These are phyloP conservation scores for Heliconius cydno DNA, from an alignment of 2,888 invertebrate genomes.

Conservation along the genomic window DNA sequence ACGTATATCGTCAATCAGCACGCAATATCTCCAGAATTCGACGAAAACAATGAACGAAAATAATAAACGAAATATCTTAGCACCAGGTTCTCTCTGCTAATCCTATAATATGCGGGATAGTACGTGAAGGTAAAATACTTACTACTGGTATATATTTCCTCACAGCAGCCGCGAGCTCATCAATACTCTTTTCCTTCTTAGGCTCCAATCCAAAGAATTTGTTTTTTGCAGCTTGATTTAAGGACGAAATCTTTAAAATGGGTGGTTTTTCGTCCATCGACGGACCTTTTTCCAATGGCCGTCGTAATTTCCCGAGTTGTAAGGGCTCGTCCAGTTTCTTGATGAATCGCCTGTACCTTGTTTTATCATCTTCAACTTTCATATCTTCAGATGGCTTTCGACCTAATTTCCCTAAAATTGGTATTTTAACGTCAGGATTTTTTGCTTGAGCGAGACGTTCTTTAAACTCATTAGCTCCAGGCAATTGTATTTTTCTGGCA, in stretches of 20 bases:
- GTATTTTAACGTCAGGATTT: slow-evolving; percentile 66
- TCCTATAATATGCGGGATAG: not conserved
- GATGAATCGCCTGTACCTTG: slow-evolving; percentile 61
- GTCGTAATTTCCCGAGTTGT: slow-evolving; percentile 70
- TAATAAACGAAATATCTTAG: too few species aligned
- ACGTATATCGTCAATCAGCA: too few species aligned
- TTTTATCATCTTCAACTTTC: slow-evolving; percentile 66
- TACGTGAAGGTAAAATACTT: slow-evolving; percentile 49
- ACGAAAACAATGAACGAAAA: too few species aligned
- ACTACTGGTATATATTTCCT: slow-evolving; percentile 78
- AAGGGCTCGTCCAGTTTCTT: slow-evolving; percentile 73
- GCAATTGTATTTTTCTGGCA: slow-evolving; percentile 60
- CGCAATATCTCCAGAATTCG: too few species aligned
- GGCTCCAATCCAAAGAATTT: slow-evolving; percentile 75
- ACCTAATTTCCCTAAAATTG: slow-evolving; percentile 69
- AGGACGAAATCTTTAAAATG: slow-evolving; percentile 67
- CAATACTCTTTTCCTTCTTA: slow-evolving; percentile 72
- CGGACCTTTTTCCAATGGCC: slow-evolving; percentile 63
- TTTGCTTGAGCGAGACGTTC: slow-evolving; percentile 67
- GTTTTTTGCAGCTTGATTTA: slow-evolving; percentile 75
- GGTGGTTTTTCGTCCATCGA: slow-evolving; percentile 61
- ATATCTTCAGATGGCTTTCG: slow-evolving; percentile 67
- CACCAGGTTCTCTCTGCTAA: not conserved
- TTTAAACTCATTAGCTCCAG: slow-evolving; percentile 62
- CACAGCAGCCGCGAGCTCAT: slow-evolving; percentile 74